Evolutionary conservation across 2,888 invertebrate species (phyloP), one percentile per base, ranked within the genome.

Genomic region (Ferdinandea cuprea): DNA sequence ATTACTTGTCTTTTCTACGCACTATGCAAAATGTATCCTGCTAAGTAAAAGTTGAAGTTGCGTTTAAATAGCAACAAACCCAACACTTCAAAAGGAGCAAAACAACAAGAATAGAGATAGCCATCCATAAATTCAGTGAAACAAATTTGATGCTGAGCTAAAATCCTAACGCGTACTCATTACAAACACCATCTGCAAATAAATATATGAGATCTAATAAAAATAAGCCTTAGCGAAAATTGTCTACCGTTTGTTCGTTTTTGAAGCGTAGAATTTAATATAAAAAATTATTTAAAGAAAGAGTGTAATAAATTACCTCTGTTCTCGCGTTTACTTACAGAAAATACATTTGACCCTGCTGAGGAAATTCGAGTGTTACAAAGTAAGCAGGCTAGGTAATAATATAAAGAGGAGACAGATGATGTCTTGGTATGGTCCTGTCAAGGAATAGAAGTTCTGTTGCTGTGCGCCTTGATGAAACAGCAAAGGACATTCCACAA

Each of bases 201-300:
- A 63, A 69, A 76, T 81, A 56, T 81, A 81, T 76, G 76, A 35
- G 61, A 61, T 74, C 59, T 68, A 54, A 74, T 79, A 79, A 74
- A 74, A 74, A 68, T 68, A 61, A 79, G 68, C 59, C 68, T 66
- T 40, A 73, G 48, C 74, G 73, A 74, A 79, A 79, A 79, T 74
- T 79, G 74, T 61, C 66, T 74, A 54, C 44, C 58, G 5, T n/a
- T n/a, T n/a, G n/a, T n/a, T 3, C 25, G 25, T 5, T 15, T 58
- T 58, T 78, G 50, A 48, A 48, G 48, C 73, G 54, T 71, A 71
- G 80, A 81, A 81, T 81, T 81, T 81, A 76, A 76, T 76, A 81
- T 76, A 69, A 71, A 56, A 25, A 25, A 25, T 5, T 76, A 65
- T 63, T 76, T 52, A 37, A 69, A 71, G 69, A 69, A 65, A 69